Percentiles rank a stretch among this genome's conserved stretches.
Evolutionary conservation across 2,888 invertebrate species (phyloP).

Genomic region (Linyphia triangularis): DNA sequence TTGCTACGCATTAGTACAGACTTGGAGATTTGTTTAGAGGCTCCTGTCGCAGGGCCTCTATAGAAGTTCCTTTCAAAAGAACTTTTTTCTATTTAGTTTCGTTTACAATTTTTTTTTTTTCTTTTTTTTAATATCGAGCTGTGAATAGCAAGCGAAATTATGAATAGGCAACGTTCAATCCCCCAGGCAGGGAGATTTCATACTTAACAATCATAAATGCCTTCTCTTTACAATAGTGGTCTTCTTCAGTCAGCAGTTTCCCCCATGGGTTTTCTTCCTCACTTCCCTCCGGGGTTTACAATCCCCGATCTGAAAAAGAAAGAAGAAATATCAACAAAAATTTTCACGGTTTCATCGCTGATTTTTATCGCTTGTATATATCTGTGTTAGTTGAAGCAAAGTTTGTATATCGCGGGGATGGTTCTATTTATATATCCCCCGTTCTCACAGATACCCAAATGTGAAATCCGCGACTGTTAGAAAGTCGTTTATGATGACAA

Average conservation of each 20-base stretch:
- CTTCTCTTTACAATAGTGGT: conserved; percentile 29
- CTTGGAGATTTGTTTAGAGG: no score
- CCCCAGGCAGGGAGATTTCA: conserved; percentile 68
- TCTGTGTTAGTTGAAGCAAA: conserved; percentile 69
- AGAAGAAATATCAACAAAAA: conserved; percentile 74
- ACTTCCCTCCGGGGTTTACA: conserved; percentile 4
- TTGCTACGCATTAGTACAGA: no score
- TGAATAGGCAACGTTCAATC: conserved; percentile 61
- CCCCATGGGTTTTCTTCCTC: neutral
- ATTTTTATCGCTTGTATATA: conserved; percentile 74
- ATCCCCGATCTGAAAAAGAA: conserved; percentile 67
- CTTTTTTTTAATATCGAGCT: conserved; percentile 39
- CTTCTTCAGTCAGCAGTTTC: conserved; percentile 25
- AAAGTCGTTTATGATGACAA: neutral
- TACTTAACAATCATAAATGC: conserved; percentile 71
- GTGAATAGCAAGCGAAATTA: conserved; percentile 70
- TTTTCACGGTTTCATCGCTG: conserved; percentile 75
- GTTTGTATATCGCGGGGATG: conserved; percentile 46
- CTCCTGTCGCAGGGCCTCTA: conserved; percentile 7
- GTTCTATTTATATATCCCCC: conserved; percentile 64
- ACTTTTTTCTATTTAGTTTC: neutral
- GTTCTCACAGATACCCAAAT: conserved; percentile 27
- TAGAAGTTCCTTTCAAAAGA: neutral
- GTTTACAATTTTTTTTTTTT: conserved; percentile 27
- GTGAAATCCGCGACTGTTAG: neutral